Base-by-base conservation (phyloP, 2,888 invertebrate species). In the Tiliacea aurago region DNA sequence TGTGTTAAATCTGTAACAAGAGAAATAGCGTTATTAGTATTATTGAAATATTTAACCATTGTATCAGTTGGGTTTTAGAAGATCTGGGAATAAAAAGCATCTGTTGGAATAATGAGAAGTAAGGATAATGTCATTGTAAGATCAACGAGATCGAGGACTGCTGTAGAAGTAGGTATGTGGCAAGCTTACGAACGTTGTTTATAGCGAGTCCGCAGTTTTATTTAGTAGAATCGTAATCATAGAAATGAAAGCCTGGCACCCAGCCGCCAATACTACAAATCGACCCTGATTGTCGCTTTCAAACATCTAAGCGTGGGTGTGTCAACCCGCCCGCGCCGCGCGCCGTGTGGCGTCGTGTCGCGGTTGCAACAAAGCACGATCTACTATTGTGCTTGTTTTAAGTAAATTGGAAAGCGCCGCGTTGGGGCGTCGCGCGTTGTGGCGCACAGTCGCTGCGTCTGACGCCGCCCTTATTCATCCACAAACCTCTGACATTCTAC, bases 371-470 rank as follows among this genome's bases (percentile, higher is more conserved):
- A 90, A 90, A 86, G 87, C 87, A 66, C 78, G 78, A 78, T 80
- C 82, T 72, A 70, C 84, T 70, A 84, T 87, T 85, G 88, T 89
- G 81, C 92, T 92, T 93, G 94, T 95, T 95, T 95, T 95, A 93
- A 93, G 93, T 89, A 95, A 94, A 95, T 95, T 95, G 95, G 92
- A 93, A 91, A 82, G 77, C 84, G 58, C 79, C 72, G 73, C 75
- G 49, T 70, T 33, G 71, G 73, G 75, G 81, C 47, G 67, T 67
- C 67, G 63, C 37, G 37, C 37, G 37, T 37, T 6, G 37, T 56
- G 62, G 28, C 70, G 63, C 67, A 9, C 33, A 47, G 62, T 43
- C 75, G 70, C 76, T 88, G 90, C 77, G 84, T 87, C 85, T 89
- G 91, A 86, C 87, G 90, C 86, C 87, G 87, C 90, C 91, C 88